Evolutionary conservation across 2,888 invertebrate genomes (phyloP), one percentile per base, ranked within the genome.

Genomic region (Morpho achilles): DNA sequence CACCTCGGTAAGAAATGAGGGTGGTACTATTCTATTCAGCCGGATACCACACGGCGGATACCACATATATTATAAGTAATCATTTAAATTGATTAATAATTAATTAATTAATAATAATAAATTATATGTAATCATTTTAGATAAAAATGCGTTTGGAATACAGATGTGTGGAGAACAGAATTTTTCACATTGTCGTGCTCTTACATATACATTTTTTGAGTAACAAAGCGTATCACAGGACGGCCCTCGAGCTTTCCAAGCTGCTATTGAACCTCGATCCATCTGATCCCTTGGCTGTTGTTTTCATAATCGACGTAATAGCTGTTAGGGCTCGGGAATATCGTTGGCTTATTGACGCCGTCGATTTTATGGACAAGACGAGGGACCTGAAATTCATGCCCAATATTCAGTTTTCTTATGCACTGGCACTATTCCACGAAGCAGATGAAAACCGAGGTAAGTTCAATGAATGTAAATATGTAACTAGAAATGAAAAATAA

Each of bases 191-290:
- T 23, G 93, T 95, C 0, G 76, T 97, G 41, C 94, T 97, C 76
- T 95, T 95, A 70, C 96, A 97, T 73, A 79, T 96, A 56, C 89
- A 92, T 55, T 93, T 95, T 69, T 91, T 97, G 8, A 94, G 95
- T 0, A 95, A 95, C 65, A 92, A 94, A 67, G 96, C 96, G 0
- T 97, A 96, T 75, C 95, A 96, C 72, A 92, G 96, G 61, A 97
- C 97, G 0, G 95, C 97, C 0, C 79, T 98, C 50, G 97, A 98
- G 79, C 92, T 97, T 65, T 95, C 95, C 72, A 98, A 98, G 82
- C 79, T 97, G 41, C 83, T 98, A 2, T 80, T 97, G 42, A 93
- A 94, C 5, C 76, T 96, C 56, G 96, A 96, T 76, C 95, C 95
- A 0, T 91, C 92, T 0, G 97, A 97, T 77, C 96, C 96, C 0